phyloP scores from a whole-genome alignment of 1,140 invertebrate genomes.

The Tenebrio molitor region DNA sequence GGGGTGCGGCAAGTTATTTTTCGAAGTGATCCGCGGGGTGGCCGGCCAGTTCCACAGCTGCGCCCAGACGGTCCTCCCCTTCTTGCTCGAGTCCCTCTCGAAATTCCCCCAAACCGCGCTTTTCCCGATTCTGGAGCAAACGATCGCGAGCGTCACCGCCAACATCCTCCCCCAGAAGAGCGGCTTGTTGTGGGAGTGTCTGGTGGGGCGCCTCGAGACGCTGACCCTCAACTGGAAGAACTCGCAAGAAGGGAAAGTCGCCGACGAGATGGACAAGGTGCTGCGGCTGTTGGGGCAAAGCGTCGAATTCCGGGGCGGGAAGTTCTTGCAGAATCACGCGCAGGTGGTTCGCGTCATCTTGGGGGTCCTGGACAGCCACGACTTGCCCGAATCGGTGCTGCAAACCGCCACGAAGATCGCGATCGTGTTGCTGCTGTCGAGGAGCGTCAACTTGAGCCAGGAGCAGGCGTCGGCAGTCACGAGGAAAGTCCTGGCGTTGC shows the following conservation, averaged over 20 bases:
- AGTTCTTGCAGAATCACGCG: slow-evolving; percentile 72
- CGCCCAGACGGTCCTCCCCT: slow-evolving; percentile 74
- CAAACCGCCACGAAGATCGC: slow-evolving; percentile 71
- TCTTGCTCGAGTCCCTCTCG: slow-evolving; percentile 74
- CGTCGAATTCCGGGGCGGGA: slow-evolving; percentile 75
- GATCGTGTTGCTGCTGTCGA: slow-evolving; percentile 72
- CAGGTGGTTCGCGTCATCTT: slow-evolving; percentile 68
- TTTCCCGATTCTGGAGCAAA: slow-evolving; percentile 74
- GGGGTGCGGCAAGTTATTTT: slow-evolving; percentile 87
- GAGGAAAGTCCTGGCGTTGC: slow-evolving; percentile 72
- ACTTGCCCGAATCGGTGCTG: slow-evolving; percentile 69
- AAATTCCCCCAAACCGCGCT: slow-evolving; percentile 71
- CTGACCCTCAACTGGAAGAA: slow-evolving; percentile 54
- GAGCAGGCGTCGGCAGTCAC: slow-evolving; percentile 77
- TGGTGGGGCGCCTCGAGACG: slow-evolving; percentile 61
- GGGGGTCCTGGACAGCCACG: slow-evolving; percentile 65
- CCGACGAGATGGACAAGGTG: slow-evolving; percentile 65
- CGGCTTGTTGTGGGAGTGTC: slow-evolving; percentile 72
- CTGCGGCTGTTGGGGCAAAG: slow-evolving; percentile 73
- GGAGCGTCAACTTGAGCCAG: slow-evolving; percentile 75
- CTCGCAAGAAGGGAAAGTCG: slow-evolving; percentile 52
- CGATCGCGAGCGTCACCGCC: slow-evolving; percentile 72
- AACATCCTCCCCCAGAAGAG: slow-evolving; percentile 73
- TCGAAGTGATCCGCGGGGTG: slow-evolving; percentile 87
- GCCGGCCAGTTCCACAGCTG: slow-evolving; percentile 86